These are phyloP conservation scores for Arothron firmamentum DNA, from an alignment of 2,113 vertebrate species.

Conservation along the genomic window DNA sequence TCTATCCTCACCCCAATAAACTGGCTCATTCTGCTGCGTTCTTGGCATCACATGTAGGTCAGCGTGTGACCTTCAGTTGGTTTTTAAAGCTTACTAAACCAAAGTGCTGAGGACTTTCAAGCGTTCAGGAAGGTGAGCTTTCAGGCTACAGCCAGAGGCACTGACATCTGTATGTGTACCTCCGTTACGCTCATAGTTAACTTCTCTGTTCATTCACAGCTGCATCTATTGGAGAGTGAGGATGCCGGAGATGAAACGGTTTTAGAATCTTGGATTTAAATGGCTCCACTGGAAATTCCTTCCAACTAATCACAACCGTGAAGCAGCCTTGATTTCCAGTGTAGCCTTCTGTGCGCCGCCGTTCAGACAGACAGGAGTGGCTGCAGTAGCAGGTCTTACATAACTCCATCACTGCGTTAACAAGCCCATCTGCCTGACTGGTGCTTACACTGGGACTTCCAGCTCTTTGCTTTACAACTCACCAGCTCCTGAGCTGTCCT, in stretches of 20 bases:
- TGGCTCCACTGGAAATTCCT: no score
- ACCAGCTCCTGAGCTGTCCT: conserved; percentile 2
- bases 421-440: conserved; percentile 65
- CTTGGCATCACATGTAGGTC: background rate
- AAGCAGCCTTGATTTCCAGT: background rate
- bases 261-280: no score
- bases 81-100: conserved; percentile 24
- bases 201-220: no score
- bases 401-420: conserved; percentile 70
- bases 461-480: conserved; percentile 20
- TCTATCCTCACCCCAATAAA: conserved; percentile 10
- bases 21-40: conserved; percentile 9
- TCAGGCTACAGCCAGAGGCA: background rate
- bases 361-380: conserved; percentile 48
- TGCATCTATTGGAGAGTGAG: no score
- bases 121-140: background rate
- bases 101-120: conserved; percentile 10
- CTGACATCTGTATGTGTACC: background rate
- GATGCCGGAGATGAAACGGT: no score
- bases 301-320: no score
- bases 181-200: no score
- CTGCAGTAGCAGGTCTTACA: conserved; percentile 61
- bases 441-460: conserved; percentile 42
- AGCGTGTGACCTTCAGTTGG: background rate
- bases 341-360: conserved; percentile 37